phyloP scores from a whole-genome alignment of 2,113 vertebrate species.

The Conger conger region DNA sequence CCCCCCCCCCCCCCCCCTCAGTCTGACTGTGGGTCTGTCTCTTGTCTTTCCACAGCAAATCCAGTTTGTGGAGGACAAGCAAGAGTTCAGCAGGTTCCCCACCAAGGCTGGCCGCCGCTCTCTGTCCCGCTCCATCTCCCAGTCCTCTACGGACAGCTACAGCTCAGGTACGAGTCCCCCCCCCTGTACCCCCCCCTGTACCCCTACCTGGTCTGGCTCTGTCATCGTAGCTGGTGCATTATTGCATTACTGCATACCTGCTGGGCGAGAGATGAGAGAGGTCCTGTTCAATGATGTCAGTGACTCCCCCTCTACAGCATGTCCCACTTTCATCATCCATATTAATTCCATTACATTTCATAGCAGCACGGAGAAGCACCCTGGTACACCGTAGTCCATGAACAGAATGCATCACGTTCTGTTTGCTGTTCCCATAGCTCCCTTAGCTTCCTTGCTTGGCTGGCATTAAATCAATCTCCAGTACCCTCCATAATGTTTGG shows the following conservation, averaged over 20 bases:
- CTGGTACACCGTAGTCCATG: no score
- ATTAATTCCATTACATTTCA: background rate
- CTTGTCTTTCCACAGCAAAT: conserved; percentile 70
- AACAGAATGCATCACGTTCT: background rate
- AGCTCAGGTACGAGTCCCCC: conserved; percentile 78
- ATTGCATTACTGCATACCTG: no score
- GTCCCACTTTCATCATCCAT: background rate
- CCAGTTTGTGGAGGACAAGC: conserved; percentile 94
- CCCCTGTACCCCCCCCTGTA: background rate
- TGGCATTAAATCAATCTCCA: background rate
- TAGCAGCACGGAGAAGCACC: background rate
- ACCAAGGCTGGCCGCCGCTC: conserved; percentile 91
- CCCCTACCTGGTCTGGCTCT: no score
- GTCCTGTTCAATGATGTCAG: background rate
- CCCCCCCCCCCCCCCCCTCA: background rate
- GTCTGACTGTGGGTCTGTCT: background rate
- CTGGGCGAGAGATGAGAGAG: background rate
- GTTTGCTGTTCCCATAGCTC: background rate
- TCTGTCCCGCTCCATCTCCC: conserved; percentile 92
- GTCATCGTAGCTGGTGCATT: no score
- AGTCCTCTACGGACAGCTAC: conserved; percentile 95
- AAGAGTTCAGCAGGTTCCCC: conserved; percentile 92
- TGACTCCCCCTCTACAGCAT: background rate
- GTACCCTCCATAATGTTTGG: no score
- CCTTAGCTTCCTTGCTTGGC: background rate